These are phyloP conservation scores for Linepithema humile DNA, from an alignment of 1,140 invertebrate genomes.

Conservation along the genomic window DNA sequence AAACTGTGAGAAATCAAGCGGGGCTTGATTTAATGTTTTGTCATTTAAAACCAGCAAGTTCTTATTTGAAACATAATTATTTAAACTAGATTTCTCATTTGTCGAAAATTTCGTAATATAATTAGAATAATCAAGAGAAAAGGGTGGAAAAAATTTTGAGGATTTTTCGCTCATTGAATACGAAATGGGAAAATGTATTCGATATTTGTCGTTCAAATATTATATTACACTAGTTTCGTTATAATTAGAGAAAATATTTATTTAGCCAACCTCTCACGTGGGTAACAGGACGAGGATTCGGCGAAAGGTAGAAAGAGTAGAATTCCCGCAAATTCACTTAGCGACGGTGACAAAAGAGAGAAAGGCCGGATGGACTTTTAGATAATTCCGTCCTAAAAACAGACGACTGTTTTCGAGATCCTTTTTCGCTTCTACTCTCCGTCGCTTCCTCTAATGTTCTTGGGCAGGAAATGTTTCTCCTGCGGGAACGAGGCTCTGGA, in stretches of 20 bases:
- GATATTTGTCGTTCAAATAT: not conserved
- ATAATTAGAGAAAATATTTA: not conserved
- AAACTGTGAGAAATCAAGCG: not conserved
- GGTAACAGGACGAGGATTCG: conserved; percentile 35
- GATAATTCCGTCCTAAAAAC: conserved; percentile 66
- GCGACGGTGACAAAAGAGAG: not conserved
- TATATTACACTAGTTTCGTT: not conserved
- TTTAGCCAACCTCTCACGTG: not conserved
- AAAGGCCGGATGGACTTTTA: conserved; percentile 40
- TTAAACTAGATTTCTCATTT: too few species aligned
- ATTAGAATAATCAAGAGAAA: too few species aligned
- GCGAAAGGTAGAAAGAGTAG: not conserved
- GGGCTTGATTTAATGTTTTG: not conserved
- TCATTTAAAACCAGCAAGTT: not conserved
- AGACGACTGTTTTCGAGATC: conserved; percentile 59
- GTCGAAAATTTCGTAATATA: not conserved
- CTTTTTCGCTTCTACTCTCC: conserved; percentile 41
- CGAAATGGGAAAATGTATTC: not conserved
- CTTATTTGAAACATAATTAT: not conserved
- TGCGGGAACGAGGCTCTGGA: conserved; percentile 69
- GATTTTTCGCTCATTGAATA: not conserved
- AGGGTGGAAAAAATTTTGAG: not conserved
- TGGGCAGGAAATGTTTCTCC: conserved; percentile 74
- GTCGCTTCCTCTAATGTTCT: conserved; percentile 40
- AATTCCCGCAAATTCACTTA: not conserved